A percentile compares a stretch with the other conserved stretches of the same genome.
Evolutionary conservation across 2,113 vertebrate genomes (phyloP).

Genomic region (Microcebus ravelobensis): DNA sequence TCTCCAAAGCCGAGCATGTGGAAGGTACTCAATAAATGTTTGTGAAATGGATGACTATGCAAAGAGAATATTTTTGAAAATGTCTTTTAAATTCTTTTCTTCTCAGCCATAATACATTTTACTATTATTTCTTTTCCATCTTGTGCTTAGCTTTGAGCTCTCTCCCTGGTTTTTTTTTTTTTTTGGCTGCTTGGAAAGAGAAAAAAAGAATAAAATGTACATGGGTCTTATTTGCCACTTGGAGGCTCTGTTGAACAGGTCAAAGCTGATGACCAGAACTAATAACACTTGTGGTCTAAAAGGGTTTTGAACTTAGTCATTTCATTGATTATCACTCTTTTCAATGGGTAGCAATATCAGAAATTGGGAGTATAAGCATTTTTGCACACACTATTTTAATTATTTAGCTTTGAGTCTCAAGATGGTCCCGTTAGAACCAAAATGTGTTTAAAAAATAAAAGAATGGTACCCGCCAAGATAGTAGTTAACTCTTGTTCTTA

Average conservation of each 20-base stretch:
- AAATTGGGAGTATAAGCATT: not conserved
- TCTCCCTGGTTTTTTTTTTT: not conserved
- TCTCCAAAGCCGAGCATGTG: not conserved
- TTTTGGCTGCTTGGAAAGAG: not conserved
- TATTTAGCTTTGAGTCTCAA: slow-evolving; percentile 1
- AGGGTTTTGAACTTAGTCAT: not conserved
- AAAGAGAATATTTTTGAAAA: slow-evolving; percentile 12
- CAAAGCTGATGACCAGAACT: not conserved
- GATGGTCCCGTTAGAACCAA: not conserved
- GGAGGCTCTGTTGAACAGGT: not conserved
- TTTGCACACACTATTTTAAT: not conserved
- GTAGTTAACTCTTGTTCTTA: not conserved
- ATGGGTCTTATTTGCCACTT: not conserved
- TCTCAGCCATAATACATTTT: not conserved
- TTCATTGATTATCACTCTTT: not conserved
- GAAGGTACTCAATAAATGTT: not conserved
- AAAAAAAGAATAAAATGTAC: not conserved
- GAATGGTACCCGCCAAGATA: not conserved
- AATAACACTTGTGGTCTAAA: not conserved
- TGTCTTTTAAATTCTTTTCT: not conserved
- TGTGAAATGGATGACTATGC: not conserved
- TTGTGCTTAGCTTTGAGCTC: not conserved
- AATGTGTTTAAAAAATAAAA: slow-evolving; percentile 17
- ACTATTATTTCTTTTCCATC: not conserved
- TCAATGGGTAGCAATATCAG: not conserved